Conservation (phyloP, 1,140 invertebrate genomes). For the Drosophila baimaii region DNA sequence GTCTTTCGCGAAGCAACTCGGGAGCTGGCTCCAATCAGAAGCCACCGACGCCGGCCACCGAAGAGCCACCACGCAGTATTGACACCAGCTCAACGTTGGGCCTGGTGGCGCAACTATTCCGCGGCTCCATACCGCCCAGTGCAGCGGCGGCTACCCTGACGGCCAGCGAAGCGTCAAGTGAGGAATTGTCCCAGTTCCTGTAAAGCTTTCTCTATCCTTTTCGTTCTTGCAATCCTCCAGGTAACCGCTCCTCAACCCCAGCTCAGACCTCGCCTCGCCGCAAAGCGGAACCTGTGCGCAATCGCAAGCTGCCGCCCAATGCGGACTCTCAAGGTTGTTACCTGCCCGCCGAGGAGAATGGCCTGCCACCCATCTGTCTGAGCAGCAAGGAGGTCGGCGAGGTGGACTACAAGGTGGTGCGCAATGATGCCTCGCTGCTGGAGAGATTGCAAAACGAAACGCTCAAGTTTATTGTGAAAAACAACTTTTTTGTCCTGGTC, state of each 20-base stretch:
- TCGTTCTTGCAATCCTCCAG: neutral
- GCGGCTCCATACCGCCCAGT: slow-evolving; percentile 76
- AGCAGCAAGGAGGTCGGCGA: slow-evolving; percentile 75
- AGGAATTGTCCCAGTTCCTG: neutral
- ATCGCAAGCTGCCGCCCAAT: slow-evolving; percentile 75
- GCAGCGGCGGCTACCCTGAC: slow-evolving; percentile 70
- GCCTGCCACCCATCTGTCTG: slow-evolving; percentile 85
- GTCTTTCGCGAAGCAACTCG: slow-evolving; percentile 53
- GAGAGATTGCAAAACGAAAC: slow-evolving; percentile 87
- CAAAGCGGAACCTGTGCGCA: slow-evolving; percentile 61
- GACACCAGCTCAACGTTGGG: slow-evolving; percentile 68
- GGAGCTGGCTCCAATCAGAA: slow-evolving; percentile 52
- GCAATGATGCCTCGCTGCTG: slow-evolving; percentile 85
- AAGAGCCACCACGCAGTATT: slow-evolving; percentile 59
- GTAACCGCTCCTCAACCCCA: slow-evolving; percentile 42
- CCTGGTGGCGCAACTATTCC: slow-evolving; percentile 74
- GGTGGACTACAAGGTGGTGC: slow-evolving; percentile 86
- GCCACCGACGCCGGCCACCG: slow-evolving; percentile 60
- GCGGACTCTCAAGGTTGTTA: slow-evolving; percentile 86
- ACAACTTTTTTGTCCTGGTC: slow-evolving; percentile 91
- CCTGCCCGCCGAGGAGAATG: slow-evolving; percentile 85
- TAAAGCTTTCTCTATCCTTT: too few relatives aligned
- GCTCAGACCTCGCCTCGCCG: slow-evolving; percentile 65
- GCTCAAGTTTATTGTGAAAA: slow-evolving; percentile 91
- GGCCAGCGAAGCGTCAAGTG: slow-evolving; percentile 52